Evolutionary conservation across 2,797 vertebrate species (phyloP).

Genomic region (Chaetophractus vellerosus): DNA sequence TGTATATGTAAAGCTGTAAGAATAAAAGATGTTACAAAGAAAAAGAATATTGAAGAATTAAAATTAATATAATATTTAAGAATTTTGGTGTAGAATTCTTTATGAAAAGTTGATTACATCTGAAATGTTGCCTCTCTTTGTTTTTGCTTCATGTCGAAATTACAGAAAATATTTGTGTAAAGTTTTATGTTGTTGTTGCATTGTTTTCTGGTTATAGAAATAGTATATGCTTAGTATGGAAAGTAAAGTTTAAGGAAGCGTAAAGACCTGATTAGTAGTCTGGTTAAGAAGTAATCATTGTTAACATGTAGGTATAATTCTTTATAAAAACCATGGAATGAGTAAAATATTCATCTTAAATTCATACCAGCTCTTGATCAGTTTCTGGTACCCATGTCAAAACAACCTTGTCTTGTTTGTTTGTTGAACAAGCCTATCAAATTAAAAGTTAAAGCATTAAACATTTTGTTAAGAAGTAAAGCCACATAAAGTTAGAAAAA

Average conservation of each 20-base stretch:
- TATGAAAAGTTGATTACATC: conserved; percentile 29
- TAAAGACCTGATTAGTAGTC: not conserved
- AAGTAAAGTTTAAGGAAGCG: conserved; percentile 17
- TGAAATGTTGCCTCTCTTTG: conserved; percentile 60
- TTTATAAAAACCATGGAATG: not conserved
- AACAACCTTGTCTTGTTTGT: conserved; percentile 5
- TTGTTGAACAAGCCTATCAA: conserved; percentile 40
- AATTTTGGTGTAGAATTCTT: conserved; percentile 35
- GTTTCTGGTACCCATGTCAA: not conserved
- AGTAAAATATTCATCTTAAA: conserved; percentile 46
- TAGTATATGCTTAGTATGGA: conserved; percentile 28
- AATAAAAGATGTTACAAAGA: conserved; percentile 10
- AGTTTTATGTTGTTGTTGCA: not conserved
- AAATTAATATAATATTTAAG: conserved; percentile 33
- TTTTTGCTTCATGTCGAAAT: conserved; percentile 56
- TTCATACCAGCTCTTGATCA: not conserved
- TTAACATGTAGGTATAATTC: conserved; percentile 24
- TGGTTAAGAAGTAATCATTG: conserved; percentile 38
- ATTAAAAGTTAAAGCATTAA: conserved; percentile 67
- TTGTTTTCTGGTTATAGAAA: conserved; percentile 35
- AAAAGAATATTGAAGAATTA: conserved; percentile 11
- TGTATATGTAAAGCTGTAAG: not conserved
- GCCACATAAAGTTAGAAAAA: conserved; percentile 37
- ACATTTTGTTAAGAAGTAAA: conserved; percentile 45
- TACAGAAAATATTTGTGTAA: conserved; percentile 58